Evolutionary conservation across 1,140 invertebrate genomes (phyloP).

Genomic region (Aphidius ervi): DNA sequence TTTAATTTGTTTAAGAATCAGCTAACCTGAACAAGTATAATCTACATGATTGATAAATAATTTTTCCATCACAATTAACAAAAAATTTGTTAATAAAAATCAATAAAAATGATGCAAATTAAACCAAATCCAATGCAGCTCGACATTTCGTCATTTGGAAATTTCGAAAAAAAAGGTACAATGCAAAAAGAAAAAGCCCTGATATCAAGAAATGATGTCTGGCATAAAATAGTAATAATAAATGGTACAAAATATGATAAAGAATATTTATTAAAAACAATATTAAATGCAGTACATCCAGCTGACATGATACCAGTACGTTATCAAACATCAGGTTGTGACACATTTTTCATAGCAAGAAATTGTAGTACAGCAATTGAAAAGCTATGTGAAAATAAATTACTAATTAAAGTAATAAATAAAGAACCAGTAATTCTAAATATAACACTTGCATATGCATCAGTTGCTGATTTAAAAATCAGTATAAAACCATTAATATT

Average conservation of each 20-base stretch:
- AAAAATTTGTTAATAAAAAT: no score
- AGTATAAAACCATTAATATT: conserved; percentile 50
- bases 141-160: conserved; percentile 35
- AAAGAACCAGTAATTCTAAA: conserved; percentile 45
- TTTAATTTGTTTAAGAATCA: no score
- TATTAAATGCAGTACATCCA: conserved; percentile 51
- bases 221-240: conserved; percentile 43
- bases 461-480: conserved; percentile 50
- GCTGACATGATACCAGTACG: conserved; percentile 53
- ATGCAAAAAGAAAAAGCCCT: conserved; percentile 38
- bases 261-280: conserved; percentile 48
- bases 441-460: conserved; percentile 48
- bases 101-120: conserved; percentile 11
- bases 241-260: conserved; percentile 41
- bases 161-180: conserved; percentile 35
- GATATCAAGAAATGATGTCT: conserved; percentile 42
- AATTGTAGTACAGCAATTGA: conserved; percentile 53
- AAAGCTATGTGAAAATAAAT: conserved; percentile 48
- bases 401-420: conserved; percentile 45
- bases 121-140: conserved; percentile 27
- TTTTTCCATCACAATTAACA: no score
- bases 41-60: no score
- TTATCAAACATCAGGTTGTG: conserved; percentile 43
- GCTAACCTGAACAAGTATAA: no score
- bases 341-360: conserved; percentile 50